Evolutionary conservation across 1,140 invertebrate species (phyloP), one percentile per base, ranked within the genome.

Genomic region (Macrobrachium rosenbergii): DNA sequence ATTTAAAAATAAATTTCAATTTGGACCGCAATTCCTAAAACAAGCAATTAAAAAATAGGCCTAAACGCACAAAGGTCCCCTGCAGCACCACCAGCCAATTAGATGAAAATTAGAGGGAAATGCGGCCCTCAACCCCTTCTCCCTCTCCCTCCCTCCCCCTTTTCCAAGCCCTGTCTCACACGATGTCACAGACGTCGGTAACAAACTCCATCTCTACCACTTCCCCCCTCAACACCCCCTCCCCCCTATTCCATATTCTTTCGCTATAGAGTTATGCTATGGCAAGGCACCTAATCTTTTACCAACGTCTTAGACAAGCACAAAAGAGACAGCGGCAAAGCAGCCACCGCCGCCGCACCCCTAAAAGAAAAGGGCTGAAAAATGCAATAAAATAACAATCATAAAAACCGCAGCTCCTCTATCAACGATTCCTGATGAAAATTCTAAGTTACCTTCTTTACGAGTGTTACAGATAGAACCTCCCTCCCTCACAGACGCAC

Each of bases 1-100:
- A 81, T 45, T 81, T 77, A 84, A 84, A 84, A 64, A 67, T 78
- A 77, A 77, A 64, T 84, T 84, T 78, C 83, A 78, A 84, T 84
- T 84, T 84, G 73, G 73, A 19, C n/a, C 23, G 45, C 83, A 37
- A 84, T 78, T 84, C 52, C 75, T 69, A 37, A 78, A 84, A 73
- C 76, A 58, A 78, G 69, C 83, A 84, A 75, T 77, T 84, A 78
- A 67, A 78, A 72, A 84, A 84, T 77, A 84, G 82, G 75, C 73
- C 73, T 81, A 67, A 81, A n/a, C 62, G 28, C 62, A 84, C 83
- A 83, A 83, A 77, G 58, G 75, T 21, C 19, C 63, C 79, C 79
- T 67, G 83, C 37, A 84, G 60, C 73, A 84, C 75, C 37, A 84
- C 59, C 73, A 84, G 23, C 73, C 83, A 84, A 84, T 84, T 84